phyloP scores from a whole-genome alignment of 2,888 invertebrate genomes.

The Hemithea aestivaria region DNA sequence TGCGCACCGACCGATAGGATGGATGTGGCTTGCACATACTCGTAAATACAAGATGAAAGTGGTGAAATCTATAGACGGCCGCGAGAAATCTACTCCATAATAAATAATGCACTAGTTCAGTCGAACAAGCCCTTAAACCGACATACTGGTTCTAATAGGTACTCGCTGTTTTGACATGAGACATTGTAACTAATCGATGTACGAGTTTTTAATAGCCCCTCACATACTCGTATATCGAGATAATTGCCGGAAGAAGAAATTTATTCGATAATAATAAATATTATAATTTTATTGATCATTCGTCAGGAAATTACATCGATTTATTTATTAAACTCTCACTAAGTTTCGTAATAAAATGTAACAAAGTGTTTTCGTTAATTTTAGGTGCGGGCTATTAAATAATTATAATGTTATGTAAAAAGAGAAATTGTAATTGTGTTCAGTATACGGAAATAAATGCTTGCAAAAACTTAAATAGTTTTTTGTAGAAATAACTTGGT shows the following conservation, averaged over 20 bases:
- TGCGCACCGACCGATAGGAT: slow-evolving; percentile 38
- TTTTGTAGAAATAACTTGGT: too few species aligned
- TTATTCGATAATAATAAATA: slow-evolving; percentile 15
- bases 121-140: slow-evolving; percentile 60
- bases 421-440: too few species aligned
- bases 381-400: not conserved
- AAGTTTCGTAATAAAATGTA: slow-evolving; percentile 3
- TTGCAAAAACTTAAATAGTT: too few species aligned
- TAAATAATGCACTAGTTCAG: slow-evolving; percentile 75
- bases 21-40: slow-evolving; percentile 44
- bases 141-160: slow-evolving; percentile 49
- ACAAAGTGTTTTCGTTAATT: not conserved
- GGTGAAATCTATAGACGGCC: slow-evolving; percentile 67
- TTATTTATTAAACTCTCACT: slow-evolving; percentile 2
- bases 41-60: slow-evolving; percentile 72
- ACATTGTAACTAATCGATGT: slow-evolving; percentile 35
- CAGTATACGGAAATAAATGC: too few species aligned
- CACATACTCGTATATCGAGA: slow-evolving; percentile 21
- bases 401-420: too few species aligned
- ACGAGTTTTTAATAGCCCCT: slow-evolving; percentile 17
- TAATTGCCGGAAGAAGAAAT: slow-evolving; percentile 19
- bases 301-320: too few species aligned
- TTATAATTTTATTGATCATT: not conserved
- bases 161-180: slow-evolving; percentile 45
- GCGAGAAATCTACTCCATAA: slow-evolving; percentile 70